phyloP scores from a whole-genome alignment of 2,888 invertebrate genomes.

The Leucoptera coffeella region DNA sequence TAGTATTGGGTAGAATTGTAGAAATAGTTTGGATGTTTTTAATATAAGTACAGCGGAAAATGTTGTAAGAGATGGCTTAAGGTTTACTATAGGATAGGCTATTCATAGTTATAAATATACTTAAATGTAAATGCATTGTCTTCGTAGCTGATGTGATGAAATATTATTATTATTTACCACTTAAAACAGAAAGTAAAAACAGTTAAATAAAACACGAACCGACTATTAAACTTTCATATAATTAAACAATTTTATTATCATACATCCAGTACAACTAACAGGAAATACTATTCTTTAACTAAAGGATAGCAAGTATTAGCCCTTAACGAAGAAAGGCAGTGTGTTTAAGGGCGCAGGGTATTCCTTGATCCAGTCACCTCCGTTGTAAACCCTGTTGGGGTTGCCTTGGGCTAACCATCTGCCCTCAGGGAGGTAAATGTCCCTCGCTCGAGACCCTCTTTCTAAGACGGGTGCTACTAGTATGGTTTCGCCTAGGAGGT shows the following conservation, averaged over 20 bases:
- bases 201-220: background rate
- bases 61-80: background rate
- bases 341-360: conserved; percentile 62
- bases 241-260: background rate
- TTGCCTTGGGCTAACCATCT: conserved; percentile 63
- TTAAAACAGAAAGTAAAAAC: too few relatives aligned
- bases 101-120: too few relatives aligned
- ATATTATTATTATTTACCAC: too few relatives aligned
- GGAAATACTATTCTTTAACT: background rate
- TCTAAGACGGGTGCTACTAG: conserved; percentile 72
- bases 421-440: conserved; percentile 72
- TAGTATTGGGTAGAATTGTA: background rate
- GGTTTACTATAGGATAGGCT: too few relatives aligned
- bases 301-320: background rate
- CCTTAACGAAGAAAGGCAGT: conserved; percentile 60
- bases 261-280: background rate
- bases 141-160: too few relatives aligned
- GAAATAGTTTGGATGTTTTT: background rate
- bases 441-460: conserved; percentile 53
- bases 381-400: conserved; percentile 26
- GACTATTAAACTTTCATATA: too few relatives aligned
- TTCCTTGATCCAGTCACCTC: conserved; percentile 56
- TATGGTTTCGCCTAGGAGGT: conserved; percentile 68
- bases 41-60: background rate
- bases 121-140: too few relatives aligned